Evolutionary conservation across 2,888 invertebrate genomes (phyloP), one percentile per base, ranked within the genome.

Genomic region (Callosobruchus maculatus): DNA sequence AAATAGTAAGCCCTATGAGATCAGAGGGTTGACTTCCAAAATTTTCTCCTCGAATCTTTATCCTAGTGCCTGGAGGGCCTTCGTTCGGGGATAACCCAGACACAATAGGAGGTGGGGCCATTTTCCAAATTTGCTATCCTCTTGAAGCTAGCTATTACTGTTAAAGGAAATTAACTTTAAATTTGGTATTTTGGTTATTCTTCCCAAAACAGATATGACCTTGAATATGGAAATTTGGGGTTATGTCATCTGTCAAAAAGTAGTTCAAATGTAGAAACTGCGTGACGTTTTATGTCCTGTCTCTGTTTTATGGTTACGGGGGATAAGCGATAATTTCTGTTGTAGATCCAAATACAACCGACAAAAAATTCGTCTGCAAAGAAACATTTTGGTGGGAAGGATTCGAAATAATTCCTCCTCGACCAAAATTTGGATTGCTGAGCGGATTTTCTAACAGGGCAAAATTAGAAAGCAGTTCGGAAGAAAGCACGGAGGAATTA

Each of bases 11-110:
- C 73, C 96, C 97, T 82, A 94, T 91, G 26, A 99, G 88, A 89
- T 99, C 99, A 78, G 92, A 92, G 3, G 93, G 92, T 81, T 92
- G 94, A 67, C 89, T 90, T 22, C 99, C 99, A 70, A 99, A 90
- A 89, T 98, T 95, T 89, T 99, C 99, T 75, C 99, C 97, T 80
- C 98, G 91, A 83, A 99, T 95, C 22, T 94, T 98, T 0, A 99
- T 94, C 81, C 95, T 92, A 0, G 98, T 98, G 9, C 99, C 98
- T 13, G 98, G 98, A 68, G 97, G 97, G 0, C 99, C 99, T 88
- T 99, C 99, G 84, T 98, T 99, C 0, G 99, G 99, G 2, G 99
- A 99, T 77, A 99, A 92, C 22, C 99, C 99, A 69, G 98, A 98
- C 21, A 98, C 97, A 73, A 96, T 93, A 13, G 97, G 97, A 78